Evolutionary conservation across 2,113 vertebrate species (phyloP), one percentile per base, ranked within the genome.

Genomic region (Edolisoma coerulescens): DNA sequence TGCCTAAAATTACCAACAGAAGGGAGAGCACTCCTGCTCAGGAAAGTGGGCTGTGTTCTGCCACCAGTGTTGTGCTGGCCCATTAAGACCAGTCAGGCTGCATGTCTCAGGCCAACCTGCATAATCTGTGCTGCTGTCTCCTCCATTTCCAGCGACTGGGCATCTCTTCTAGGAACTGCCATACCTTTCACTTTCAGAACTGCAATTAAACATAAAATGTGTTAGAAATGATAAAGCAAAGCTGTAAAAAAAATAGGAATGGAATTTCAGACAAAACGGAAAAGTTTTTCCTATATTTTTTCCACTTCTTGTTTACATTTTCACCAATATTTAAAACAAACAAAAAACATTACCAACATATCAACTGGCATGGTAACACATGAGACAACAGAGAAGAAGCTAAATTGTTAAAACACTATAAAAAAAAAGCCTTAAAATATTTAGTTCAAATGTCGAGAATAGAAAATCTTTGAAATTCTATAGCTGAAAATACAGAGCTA

Each of bases 61-160:
- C 9, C 28, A 24, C 7, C 39, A 41, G 30, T 11, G 2, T 15
- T 0, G 0, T 45, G 18, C 21, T 6, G 28, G 54, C 47, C 32
- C 53, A 17, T 3, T 45, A 30, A 80, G n/a, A 28, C 14, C 26
- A 45, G 59, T 27, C n/a, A 37, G 57, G n/a, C 86, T 89, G 33
- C 30, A 64, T 18, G 44, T 37, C 26, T 54, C 35, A 49, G 56
- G 33, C 37, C 24, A 83, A 47, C 21, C 30, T 4, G 11, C 6
- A 20, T 49, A 23, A 69, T 8, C 14, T 24, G 4, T 44, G 35
- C 61, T 79, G 37, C 42, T 63, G 5, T 5, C 14, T 50, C 39
- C 33, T 92, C 26, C 21, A 4, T 71, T 82, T 75, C 45, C 70
- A 83, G 65, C 64, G 26, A n/a, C 19, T 27, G 10, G 10, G 3